Percentiles rank a stretch among this genome's conserved stretches.
These are phyloP conservation scores for Dendropsophus ebraccatus DNA, from an alignment of 2,113 vertebrate genomes.

Conservation along the genomic window DNA sequence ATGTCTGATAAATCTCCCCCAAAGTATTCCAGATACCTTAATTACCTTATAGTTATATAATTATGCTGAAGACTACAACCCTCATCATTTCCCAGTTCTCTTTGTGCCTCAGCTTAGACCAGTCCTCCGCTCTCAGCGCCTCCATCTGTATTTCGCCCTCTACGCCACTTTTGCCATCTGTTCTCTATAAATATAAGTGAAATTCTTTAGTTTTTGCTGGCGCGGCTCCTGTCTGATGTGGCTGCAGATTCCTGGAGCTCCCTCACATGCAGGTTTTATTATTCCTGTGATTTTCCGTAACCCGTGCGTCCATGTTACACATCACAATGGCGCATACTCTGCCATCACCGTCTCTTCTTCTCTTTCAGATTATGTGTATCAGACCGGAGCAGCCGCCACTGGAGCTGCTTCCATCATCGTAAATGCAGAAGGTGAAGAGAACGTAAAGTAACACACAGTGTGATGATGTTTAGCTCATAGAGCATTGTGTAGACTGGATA, in stretches of 20 bases:
- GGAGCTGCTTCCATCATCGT: slow-evolving; percentile 93
- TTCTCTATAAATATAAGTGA: not conserved
- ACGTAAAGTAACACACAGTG: not conserved
- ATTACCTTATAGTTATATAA: not conserved
- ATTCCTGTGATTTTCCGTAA: not conserved
- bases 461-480: too few species aligned
- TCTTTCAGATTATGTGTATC: slow-evolving; percentile 85
- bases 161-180: slow-evolving; percentile 12
- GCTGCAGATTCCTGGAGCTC: slow-evolving; percentile 2
- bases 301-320: too few species aligned
- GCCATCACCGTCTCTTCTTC: not conserved
- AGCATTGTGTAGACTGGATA: too few species aligned
- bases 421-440: slow-evolving; percentile 84
- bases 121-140: not conserved
- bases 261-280: slow-evolving; percentile 9
- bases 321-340: not conserved
- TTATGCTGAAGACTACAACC: not conserved
- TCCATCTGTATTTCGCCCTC: not conserved
- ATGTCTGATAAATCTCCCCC: too few species aligned
- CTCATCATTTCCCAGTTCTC: not conserved
- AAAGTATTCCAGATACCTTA: not conserved
- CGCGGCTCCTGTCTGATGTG: slow-evolving; percentile 11
- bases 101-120: not conserved
- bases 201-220: not conserved
- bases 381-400: slow-evolving; percentile 86